Evolutionary conservation across 2,888 invertebrate species (phyloP).

Genomic region (Epirrhoe alternata): DNA sequence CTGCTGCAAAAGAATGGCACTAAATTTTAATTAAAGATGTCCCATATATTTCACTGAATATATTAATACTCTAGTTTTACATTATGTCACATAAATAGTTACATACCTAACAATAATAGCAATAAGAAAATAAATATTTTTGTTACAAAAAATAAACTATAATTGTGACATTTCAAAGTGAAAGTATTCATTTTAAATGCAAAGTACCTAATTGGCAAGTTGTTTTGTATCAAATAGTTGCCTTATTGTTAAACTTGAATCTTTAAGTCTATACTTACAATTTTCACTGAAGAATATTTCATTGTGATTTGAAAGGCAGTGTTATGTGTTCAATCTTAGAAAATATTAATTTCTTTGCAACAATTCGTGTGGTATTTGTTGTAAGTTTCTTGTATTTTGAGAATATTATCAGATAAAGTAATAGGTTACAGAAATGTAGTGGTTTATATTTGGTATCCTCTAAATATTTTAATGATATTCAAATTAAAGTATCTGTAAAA

Average conservation of each 20-base stretch:
- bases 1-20: constrained; percentile 42
- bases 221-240: constrained; percentile 1
- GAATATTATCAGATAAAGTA: constrained; percentile 59
- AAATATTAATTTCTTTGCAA: constrained; percentile 54
- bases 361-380: constrained; percentile 64
- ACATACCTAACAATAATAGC: constrained; percentile 24
- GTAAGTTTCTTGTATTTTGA: constrained; percentile 67
- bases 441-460: constrained; percentile 35
- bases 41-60: constrained; percentile 10
- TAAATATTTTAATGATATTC: background rate
- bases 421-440: constrained; percentile 55
- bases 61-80: constrained; percentile 12
- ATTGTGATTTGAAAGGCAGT: constrained; percentile 43
- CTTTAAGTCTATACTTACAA: background rate
- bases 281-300: background rate
- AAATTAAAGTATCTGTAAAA: background rate
- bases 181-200: constrained; percentile 1
- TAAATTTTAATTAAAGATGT: constrained; percentile 33
- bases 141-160: constrained; percentile 25
- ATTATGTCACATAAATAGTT: constrained; percentile 23
- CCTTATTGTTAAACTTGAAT: background rate
- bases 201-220: constrained; percentile 1
- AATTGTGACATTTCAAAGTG: constrained; percentile 2
- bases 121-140: constrained; percentile 33
- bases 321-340: constrained; percentile 65